Evolutionary conservation across 2,797 vertebrate species (phyloP), one percentile per base, ranked within the genome.

Genomic region (Acanthornis magna): DNA sequence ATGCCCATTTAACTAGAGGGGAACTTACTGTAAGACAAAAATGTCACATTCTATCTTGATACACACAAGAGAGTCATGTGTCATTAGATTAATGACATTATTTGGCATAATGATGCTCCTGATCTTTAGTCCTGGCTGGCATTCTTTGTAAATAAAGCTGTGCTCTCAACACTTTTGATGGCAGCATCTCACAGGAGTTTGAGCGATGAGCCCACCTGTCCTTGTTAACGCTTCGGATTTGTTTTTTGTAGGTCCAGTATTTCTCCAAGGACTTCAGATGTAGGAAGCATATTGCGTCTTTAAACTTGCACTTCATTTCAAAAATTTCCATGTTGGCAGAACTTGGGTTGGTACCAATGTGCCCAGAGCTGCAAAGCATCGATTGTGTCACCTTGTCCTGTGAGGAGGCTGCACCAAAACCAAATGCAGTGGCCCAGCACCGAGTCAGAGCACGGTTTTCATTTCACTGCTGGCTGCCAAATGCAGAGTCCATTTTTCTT

Each of bases 1-100:
- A 94, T 73, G 57, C 91, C 73, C 60, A 3, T 78, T 91, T 97
- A 85, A 91, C 73, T 71, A 71, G 71, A 85, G 32, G 30, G 79
- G 32, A 92, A 86, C 42, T 62, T 55, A 45, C 15, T 6, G 0
- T 63, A 77, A 83, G 70, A 91, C 79, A 91, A 84, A 73, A 84
- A 79, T 54, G 77, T 71, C 89, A 81, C 78, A 80, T 83, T 70
- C 71, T 77, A 67, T 91, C 88, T 88, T 43, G 87, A 81, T 81
- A 61, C 4, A 16, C 91, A 88, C 65, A 80, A 70, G 47, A 76
- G 40, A 84, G 54, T 50, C 75, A 68, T 65, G 62, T 89, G 16
- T 77, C 81, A 88, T 48, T 85, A 65, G 42, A 89, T 62, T 65
- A 62, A 58, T n/a, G n/a, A n/a, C 53, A 66, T 63, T 80, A 89